phyloP scores from a whole-genome alignment of 2,888 invertebrate genomes.

The Philereme vetulata region DNA sequence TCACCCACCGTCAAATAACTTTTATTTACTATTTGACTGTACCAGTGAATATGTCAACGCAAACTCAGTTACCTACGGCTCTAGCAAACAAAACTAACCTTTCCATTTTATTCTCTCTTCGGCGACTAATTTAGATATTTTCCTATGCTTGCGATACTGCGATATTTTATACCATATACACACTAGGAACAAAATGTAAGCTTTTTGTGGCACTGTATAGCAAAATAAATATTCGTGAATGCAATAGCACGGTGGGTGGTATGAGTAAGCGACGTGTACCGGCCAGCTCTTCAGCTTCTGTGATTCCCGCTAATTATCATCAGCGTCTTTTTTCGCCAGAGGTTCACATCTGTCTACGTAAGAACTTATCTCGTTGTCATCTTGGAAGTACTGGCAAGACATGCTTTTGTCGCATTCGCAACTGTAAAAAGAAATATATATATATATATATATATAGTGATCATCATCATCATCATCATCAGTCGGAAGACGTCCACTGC shows the following conservation, averaged over 20 bases:
- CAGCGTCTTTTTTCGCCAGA: neutral
- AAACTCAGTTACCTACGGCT: too few species aligned
- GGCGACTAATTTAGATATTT: too few species aligned
- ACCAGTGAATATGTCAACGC: too few species aligned
- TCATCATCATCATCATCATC: too few species aligned
- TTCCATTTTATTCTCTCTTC: too few species aligned
- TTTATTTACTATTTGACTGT: too few species aligned
- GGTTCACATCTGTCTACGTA: constrained; percentile 47
- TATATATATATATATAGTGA: too few species aligned
- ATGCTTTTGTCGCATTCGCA: constrained; percentile 47
- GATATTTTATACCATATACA: too few species aligned
- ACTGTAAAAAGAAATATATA: constrained; percentile 48
- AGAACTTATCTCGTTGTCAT: constrained; percentile 36
- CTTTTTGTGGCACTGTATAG: constrained; percentile 9
- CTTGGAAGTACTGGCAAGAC: constrained; percentile 42
- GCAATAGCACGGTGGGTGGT: constrained; percentile 2
- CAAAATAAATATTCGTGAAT: constrained; percentile 5
- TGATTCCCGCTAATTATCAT: neutral
- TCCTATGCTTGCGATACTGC: too few species aligned
- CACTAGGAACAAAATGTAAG: neutral
- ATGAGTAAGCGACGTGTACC: constrained; percentile 8
- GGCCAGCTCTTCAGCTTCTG: neutral
- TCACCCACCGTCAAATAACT: too few species aligned
- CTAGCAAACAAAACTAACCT: too few species aligned
- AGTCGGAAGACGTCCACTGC: too few species aligned